Evolutionary conservation across 2,888 invertebrate species (phyloP).

Genomic region (Pandemis heparana): DNA sequence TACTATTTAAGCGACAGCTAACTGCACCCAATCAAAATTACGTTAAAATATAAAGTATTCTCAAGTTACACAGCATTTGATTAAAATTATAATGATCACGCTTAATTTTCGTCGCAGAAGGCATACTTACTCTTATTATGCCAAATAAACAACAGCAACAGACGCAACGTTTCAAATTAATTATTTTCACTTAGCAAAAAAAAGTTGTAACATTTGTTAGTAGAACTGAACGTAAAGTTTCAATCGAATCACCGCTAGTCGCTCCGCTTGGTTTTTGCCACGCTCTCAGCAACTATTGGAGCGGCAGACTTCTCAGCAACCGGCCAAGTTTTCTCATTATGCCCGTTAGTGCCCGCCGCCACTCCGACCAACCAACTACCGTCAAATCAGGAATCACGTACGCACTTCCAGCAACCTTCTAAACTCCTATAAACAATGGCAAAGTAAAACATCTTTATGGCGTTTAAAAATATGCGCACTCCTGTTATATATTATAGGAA

Average conservation of each 20-base stretch:
- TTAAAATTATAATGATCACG: not conserved
- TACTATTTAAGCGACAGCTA: no score
- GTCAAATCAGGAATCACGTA: slow-evolving; percentile 63
- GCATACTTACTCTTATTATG: not conserved
- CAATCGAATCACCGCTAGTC: slow-evolving; percentile 60
- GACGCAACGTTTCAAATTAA: slow-evolving; percentile 12
- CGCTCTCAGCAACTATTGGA: slow-evolving; percentile 50
- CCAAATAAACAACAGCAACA: not conserved
- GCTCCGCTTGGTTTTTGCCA: slow-evolving; percentile 60
- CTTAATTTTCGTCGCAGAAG: not conserved
- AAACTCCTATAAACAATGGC: slow-evolving; percentile 8
- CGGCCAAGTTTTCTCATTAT: slow-evolving; percentile 83
- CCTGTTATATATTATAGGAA: not conserved
- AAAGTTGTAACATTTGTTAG: slow-evolving; percentile 49
- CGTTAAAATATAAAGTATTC: not conserved
- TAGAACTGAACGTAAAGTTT: slow-evolving; percentile 50
- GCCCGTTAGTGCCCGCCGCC: slow-evolving; percentile 68
- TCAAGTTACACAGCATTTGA: not conserved
- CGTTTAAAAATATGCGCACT: not conserved
- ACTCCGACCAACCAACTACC: slow-evolving; percentile 57
- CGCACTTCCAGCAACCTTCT: slow-evolving; percentile 53
- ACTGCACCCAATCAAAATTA: not conserved
- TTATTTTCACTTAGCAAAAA: slow-evolving; percentile 35
- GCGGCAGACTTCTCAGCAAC: slow-evolving; percentile 59
- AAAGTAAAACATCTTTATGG: not conserved